Evolutionary conservation across 2,113 vertebrate species (phyloP).

Genomic region (Cavia porcellus): DNA sequence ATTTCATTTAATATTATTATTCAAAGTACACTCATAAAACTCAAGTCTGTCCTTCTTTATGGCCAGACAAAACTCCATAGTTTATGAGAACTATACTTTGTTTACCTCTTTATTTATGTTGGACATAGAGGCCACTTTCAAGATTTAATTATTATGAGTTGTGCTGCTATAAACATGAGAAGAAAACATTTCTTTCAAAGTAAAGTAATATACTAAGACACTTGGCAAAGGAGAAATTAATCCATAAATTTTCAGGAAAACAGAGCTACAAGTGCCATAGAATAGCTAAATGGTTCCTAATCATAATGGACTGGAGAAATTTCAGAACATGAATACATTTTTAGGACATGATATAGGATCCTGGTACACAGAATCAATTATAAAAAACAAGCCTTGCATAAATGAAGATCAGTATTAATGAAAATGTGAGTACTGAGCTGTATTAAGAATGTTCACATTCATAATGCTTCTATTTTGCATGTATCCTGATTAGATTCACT

Average conservation of each 20-base stretch:
- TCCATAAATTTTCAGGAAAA: slow-evolving; percentile 10
- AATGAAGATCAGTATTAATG: background rate
- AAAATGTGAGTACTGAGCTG: background rate
- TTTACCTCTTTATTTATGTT: background rate
- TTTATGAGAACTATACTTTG: background rate
- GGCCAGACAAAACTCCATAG: background rate
- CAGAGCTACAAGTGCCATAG: background rate
- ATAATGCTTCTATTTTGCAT: background rate
- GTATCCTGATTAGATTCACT: background rate
- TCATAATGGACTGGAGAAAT: background rate
- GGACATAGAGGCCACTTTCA: background rate
- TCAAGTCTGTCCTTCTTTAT: background rate
- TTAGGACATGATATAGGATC: background rate
- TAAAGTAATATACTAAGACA: background rate
- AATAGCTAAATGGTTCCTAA: slow-evolving; percentile 8
- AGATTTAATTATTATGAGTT: background rate
- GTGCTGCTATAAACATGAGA: background rate
- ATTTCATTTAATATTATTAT: background rate
- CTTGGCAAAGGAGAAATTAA: background rate
- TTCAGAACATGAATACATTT: background rate
- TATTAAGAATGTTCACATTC: background rate
- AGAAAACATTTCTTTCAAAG: slow-evolving; percentile 34
- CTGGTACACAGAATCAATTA: background rate
- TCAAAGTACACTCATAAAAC: background rate
- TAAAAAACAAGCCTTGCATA: background rate